Evolutionary conservation across 1,140 invertebrate species (phyloP).

Genomic region (Gryllus bimaculatus): DNA sequence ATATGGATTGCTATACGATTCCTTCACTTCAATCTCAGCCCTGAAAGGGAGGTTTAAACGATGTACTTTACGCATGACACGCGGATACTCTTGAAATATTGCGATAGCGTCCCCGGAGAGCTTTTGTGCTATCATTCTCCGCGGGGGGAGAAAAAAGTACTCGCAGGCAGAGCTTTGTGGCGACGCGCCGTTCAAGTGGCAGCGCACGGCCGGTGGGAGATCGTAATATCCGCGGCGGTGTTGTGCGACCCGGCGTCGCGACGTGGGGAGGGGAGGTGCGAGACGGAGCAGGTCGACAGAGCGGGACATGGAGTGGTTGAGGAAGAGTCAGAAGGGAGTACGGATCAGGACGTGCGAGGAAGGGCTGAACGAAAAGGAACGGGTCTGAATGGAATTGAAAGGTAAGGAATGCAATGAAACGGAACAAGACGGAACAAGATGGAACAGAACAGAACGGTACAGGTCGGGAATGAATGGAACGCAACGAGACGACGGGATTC

Average conservation of each 20-base stretch:
- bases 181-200: background rate
- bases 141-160: background rate
- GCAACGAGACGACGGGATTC: too few relatives aligned
- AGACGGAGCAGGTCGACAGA: too few relatives aligned
- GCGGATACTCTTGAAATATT: background rate
- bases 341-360: background rate
- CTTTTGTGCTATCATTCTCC: background rate
- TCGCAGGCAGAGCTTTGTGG: background rate
- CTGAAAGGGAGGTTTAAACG: background rate
- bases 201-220: background rate
- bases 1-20: conserved; percentile 5
- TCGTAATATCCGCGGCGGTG: background rate
- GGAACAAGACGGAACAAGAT: too few relatives aligned
- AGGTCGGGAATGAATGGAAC: too few relatives aligned
- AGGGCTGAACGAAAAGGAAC: background rate
- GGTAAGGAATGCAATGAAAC: too few relatives aligned
- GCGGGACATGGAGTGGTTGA: background rate
- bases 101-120: background rate
- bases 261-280: background rate
- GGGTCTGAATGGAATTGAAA: too few relatives aligned
- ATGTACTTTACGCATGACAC: background rate
- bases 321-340: background rate
- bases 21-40: background rate
- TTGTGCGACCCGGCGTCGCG: too few relatives aligned
- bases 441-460: too few relatives aligned